Conservation (phyloP, 2,797 vertebrate species). For the Leptoclinus maculatus region DNA sequence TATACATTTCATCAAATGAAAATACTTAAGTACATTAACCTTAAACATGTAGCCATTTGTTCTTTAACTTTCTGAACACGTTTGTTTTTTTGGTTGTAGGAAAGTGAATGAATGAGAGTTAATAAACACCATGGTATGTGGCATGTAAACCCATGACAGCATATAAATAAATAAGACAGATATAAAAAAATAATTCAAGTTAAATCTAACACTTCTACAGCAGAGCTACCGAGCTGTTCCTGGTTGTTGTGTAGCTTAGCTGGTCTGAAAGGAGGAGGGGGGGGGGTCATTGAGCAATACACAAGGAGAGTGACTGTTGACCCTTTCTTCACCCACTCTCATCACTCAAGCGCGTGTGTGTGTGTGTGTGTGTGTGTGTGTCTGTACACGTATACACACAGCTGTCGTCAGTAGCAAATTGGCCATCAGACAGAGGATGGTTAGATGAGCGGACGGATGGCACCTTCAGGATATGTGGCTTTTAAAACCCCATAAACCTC, state of each 20-base stretch:
- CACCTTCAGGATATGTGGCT: constrained; percentile 66
- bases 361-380: not conserved
- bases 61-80: too few species aligned
- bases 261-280: not conserved
- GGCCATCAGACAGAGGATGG: constrained; percentile 43
- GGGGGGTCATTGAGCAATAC: not conserved
- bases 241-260: constrained; percentile 5
- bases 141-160: not conserved
- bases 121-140: not conserved
- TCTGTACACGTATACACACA: not conserved
- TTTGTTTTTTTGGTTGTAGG: not conserved
- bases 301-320: not conserved
- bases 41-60: not conserved
- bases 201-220: not conserved
- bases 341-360: constrained; percentile 4
- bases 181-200: too few species aligned
- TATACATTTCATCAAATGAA: not conserved
- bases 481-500: constrained; percentile 79
- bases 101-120: not conserved
- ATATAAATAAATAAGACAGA: not conserved
- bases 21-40: not conserved
- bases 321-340: constrained; percentile 1
- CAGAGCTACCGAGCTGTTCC: not conserved
- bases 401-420: constrained; percentile 41
- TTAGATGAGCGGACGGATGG: constrained; percentile 34